A percentile compares a stretch with the other conserved stretches of the same genome.
phyloP scores from a whole-genome alignment of 2,888 invertebrate genomes.

The Tetragonisca angustula region DNA sequence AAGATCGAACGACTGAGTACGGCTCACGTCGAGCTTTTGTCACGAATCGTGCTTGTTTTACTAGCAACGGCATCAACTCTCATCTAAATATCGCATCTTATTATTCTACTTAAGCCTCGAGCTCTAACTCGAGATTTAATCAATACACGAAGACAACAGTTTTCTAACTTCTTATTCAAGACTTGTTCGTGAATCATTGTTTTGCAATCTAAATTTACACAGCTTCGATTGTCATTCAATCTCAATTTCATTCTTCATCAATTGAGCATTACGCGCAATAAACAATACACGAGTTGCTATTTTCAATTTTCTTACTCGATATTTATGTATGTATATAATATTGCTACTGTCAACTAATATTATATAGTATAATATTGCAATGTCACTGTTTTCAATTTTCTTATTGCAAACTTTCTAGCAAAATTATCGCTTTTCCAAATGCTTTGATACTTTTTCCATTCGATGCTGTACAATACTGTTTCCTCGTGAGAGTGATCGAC shows the following conservation, averaged over 20 bases:
- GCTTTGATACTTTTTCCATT: neutral
- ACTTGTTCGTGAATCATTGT: neutral
- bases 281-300: neutral
- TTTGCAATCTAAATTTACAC: conserved; percentile 12
- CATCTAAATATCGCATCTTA: neutral
- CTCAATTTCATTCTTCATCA: neutral
- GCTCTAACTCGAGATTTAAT: conserved; percentile 9
- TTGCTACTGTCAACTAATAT: too few relatives aligned
- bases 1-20: neutral
- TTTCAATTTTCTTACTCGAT: neutral
- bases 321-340: too few relatives aligned
- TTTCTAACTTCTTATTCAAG: neutral
- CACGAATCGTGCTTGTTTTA: neutral
- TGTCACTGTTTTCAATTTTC: neutral
- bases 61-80: neutral
- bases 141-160: conserved; percentile 7
- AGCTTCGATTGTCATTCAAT: neutral
- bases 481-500: neutral
- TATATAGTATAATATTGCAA: too few relatives aligned
- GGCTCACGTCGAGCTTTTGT: too few relatives aligned
- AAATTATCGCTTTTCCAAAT: neutral
- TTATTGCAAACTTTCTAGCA: neutral
- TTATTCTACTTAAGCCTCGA: neutral
- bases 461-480: neutral
- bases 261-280: neutral